These are phyloP conservation scores for Temnothorax longispinosus DNA, from an alignment of 1,140 invertebrate genomes.

Conservation along the genomic window DNA sequence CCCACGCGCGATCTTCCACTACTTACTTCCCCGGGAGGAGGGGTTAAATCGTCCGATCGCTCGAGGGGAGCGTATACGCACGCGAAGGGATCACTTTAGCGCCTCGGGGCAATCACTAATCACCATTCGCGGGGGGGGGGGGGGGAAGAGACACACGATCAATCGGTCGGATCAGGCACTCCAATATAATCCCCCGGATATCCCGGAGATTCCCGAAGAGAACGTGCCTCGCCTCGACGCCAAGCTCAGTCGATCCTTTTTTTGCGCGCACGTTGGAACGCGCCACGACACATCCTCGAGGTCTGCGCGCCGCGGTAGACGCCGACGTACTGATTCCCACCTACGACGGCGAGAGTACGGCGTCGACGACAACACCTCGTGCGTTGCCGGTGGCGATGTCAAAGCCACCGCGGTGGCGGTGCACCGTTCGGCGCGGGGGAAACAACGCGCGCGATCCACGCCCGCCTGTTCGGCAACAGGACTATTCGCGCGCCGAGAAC, in stretches of 20 bases:
- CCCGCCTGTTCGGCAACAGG: slow-evolving; percentile 2
- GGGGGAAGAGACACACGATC: background rate
- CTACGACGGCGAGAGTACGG: background rate
- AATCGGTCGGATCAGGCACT: background rate
- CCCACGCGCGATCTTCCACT: background rate
- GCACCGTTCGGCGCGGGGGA: background rate
- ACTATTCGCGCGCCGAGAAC: slow-evolving; percentile 16
- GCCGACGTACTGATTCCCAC: slow-evolving; percentile 5
- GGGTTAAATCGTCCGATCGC: background rate
- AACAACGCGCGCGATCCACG: background rate
- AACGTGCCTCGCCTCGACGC: background rate
- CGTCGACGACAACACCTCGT: background rate
- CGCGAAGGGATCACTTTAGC: background rate
- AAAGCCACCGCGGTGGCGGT: slow-evolving; percentile 3
- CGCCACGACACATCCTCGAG: slow-evolving; percentile 73
- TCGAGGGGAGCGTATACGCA: background rate
- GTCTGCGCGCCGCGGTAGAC: slow-evolving; percentile 23
- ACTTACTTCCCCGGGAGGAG: background rate
- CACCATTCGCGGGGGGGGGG: background rate
- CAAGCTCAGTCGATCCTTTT: slow-evolving; percentile 46
- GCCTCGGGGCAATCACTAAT: background rate
- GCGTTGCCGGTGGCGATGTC: slow-evolving; percentile 12
- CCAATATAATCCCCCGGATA: background rate
- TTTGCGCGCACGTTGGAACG: slow-evolving; percentile 74
- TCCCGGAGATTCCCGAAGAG: background rate